Evolutionary conservation across 2,888 invertebrate species (phyloP).

Genomic region (Zootermopsis nevadensis): DNA sequence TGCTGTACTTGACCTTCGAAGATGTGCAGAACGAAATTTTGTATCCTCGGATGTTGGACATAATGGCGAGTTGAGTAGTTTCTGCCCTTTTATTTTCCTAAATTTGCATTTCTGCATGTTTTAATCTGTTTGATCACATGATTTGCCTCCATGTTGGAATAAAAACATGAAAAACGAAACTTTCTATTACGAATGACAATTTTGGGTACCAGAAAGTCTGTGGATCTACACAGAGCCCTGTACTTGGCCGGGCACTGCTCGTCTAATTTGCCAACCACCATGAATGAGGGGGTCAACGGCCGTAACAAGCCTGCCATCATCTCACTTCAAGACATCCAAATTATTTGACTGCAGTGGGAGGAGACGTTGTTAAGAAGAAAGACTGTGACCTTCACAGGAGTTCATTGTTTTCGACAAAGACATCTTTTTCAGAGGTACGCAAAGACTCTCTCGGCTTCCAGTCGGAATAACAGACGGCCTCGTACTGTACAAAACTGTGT

Average conservation of each 20-base stretch:
- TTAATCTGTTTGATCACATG: no score
- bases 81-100: no score
- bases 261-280: not conserved
- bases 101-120: no score
- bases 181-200: no score
- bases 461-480: not conserved
- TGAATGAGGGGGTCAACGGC: not conserved
- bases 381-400: not conserved
- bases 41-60: no score
- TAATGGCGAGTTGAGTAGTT: no score
- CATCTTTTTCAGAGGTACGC: not conserved
- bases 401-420: not conserved
- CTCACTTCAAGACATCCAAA: constrained; percentile 1
- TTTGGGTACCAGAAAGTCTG: no score
- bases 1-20: no score
- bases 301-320: not conserved
- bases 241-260: not conserved
- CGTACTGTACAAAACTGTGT: not conserved
- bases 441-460: not conserved
- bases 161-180: no score
- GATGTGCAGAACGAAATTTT: no score
- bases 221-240: no score
- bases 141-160: no score
- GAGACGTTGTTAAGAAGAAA: not conserved
- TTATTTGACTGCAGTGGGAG: not conserved